Conservation (phyloP, 1,140 invertebrate genomes). For the Drosophila burlai region DNA sequence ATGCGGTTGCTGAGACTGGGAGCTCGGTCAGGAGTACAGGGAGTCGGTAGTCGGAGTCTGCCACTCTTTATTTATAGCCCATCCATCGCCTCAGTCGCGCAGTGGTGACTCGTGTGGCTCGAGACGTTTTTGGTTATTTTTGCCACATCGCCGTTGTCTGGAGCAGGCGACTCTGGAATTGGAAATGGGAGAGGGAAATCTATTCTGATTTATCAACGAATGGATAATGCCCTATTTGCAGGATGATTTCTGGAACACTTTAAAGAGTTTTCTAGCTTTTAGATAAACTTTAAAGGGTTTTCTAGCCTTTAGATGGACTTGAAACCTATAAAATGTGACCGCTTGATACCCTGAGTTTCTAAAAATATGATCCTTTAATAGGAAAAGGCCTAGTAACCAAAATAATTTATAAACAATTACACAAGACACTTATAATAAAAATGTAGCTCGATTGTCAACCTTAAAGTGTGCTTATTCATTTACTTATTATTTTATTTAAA, state of each 20-base stretch:
- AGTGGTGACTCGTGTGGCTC: constrained; percentile 61
- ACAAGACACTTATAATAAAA: not conserved
- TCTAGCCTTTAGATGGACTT: not conserved
- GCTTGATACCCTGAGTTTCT: not conserved
- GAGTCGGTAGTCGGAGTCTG: constrained; percentile 59
- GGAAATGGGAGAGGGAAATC: constrained; percentile 47
- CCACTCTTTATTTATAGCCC: constrained; percentile 75
- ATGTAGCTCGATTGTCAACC: not conserved
- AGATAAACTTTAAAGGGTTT: not conserved
- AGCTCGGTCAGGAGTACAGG: constrained; percentile 20
- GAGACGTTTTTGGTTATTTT: constrained; percentile 78
- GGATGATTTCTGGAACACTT: too few relatives aligned
- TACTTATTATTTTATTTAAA: not conserved
- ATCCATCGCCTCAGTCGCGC: constrained; percentile 66
- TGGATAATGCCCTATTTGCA: constrained; percentile 27
- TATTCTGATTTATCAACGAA: constrained; percentile 1
- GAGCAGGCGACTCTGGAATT: constrained; percentile 50
- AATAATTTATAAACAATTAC: not conserved
- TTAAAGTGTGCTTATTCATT: not conserved
- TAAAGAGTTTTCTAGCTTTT: not conserved
- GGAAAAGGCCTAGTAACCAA: too few relatives aligned
- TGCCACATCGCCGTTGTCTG: constrained; percentile 62
- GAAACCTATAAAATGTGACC: not conserved
- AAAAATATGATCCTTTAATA: not conserved
- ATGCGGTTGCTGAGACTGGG: constrained; percentile 18